Percentiles rank a stretch among this genome's conserved stretches.
Conservation (phyloP, 2,797 vertebrate genomes). For the Bovichtus variegatus region DNA sequence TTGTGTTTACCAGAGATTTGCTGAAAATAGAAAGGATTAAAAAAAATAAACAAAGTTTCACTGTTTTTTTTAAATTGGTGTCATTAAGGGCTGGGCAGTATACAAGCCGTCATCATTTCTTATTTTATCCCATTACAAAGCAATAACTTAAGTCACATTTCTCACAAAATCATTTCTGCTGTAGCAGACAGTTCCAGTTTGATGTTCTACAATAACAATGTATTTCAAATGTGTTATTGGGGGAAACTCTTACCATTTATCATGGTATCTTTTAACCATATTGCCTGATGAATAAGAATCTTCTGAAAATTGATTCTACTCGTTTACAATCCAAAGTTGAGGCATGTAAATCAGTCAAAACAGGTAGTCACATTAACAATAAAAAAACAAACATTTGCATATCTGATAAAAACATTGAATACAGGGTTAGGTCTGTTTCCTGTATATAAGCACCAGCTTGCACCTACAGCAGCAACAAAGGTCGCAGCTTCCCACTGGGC, state of each 20-base stretch:
- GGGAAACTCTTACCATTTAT: not conserved
- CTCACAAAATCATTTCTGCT: not conserved
- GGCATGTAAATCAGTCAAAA: not conserved
- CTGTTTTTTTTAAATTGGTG: no score
- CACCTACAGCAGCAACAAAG: slow-evolving; percentile 22
- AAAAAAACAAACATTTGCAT: not conserved
- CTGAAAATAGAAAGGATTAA: no score
- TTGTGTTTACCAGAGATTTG: no score
- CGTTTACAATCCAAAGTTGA: not conserved
- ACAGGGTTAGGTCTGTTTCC: not conserved
- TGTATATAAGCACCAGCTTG: not conserved
- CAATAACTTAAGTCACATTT: not conserved
- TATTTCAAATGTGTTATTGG: not conserved
- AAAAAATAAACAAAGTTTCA: no score
- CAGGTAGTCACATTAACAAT: not conserved
- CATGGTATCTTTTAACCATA: not conserved
- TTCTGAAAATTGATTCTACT: not conserved
- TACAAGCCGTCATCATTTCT: not conserved
- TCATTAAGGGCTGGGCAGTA: not conserved
- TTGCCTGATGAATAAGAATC: not conserved
- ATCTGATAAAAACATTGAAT: not conserved
- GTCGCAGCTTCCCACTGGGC: slow-evolving; percentile 21
- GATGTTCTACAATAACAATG: not conserved
- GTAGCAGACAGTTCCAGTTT: not conserved
- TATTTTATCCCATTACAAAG: not conserved